These are phyloP conservation scores for Montipora efflorescens DNA, from an alignment of 64 coral and sea anemone genomes.

Conservation along the genomic window DNA sequence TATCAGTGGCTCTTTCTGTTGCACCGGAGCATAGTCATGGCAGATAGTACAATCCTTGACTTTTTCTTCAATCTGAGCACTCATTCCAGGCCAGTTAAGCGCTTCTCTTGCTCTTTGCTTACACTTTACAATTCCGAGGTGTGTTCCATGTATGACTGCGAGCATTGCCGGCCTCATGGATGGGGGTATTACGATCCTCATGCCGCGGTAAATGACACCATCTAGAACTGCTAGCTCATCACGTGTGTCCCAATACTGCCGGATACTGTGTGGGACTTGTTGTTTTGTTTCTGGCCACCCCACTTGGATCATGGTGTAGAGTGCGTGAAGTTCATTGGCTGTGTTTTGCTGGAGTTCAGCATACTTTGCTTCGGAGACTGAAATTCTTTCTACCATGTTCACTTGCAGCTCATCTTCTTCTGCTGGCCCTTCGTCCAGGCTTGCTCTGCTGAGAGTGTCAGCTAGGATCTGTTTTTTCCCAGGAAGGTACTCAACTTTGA, in stretches of 20 bases:
- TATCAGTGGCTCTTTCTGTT: conserved; percentile 58
- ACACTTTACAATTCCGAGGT: conserved; percentile 54
- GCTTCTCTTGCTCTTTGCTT: conserved; percentile 65
- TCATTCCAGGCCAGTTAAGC: conserved; percentile 42
- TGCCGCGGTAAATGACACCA: conserved; percentile 34
- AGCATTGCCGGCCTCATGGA: conserved; percentile 39
- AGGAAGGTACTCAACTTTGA: conserved; percentile 71
- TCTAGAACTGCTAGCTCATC: conserved; percentile 33
- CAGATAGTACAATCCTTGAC: conserved; percentile 44
- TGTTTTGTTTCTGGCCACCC: conserved; percentile 46
- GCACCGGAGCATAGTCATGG: conserved; percentile 33
- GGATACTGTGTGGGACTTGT: conserved; percentile 10
- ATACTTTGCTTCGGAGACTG: conserved; percentile 55
- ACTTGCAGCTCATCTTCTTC: conserved; percentile 48
- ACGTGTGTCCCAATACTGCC: conserved; percentile 23
- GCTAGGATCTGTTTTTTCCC: conserved; percentile 62
- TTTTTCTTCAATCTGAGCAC: conserved; percentile 47
- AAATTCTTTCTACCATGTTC: conserved; percentile 64
- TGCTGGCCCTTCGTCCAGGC: conserved; percentile 44
- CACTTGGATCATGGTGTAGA: conserved; percentile 31
- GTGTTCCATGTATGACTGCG: conserved; percentile 22
- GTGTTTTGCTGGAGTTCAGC: conserved; percentile 50
- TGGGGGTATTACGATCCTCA: conserved; percentile 47
- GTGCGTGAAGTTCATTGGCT: conserved; percentile 55
- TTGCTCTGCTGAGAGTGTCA: conserved; percentile 67